Evolutionary conservation across 2,113 vertebrate genomes (phyloP).

Genomic region (Proterorhinus semilunaris): DNA sequence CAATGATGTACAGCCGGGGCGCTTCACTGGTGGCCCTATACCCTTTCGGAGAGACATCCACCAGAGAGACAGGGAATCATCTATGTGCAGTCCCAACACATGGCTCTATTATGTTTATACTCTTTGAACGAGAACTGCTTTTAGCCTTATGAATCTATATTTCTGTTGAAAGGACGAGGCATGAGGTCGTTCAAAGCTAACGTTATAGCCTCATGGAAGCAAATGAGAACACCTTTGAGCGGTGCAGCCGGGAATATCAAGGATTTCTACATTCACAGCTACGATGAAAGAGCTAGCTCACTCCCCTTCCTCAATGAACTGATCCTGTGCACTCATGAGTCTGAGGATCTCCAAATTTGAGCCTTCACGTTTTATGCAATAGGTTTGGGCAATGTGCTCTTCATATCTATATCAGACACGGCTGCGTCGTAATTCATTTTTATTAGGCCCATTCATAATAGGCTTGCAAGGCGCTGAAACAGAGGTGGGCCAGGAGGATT

Average conservation of each 20-base stretch:
- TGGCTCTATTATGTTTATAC: constrained; percentile 49
- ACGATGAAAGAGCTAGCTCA: constrained; percentile 70
- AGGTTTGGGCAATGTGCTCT: constrained; percentile 67
- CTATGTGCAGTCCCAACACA: constrained; percentile 21
- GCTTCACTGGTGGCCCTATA: constrained; percentile 52
- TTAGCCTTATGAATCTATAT: constrained; percentile 69
- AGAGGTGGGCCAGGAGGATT: constrained; percentile 69
- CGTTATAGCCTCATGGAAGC: constrained; percentile 43
- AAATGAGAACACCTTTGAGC: constrained; percentile 49
- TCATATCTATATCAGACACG: constrained; percentile 69
- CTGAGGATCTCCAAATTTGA: constrained; percentile 55
- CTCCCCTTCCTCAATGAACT: constrained; percentile 57
- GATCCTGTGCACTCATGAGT: constrained; percentile 56
- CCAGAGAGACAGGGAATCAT: constrained; percentile 49
- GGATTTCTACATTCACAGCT: constrained; percentile 62
- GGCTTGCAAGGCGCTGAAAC: constrained; percentile 73
- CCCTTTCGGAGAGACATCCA: constrained; percentile 40
- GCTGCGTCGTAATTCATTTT: constrained; percentile 74
- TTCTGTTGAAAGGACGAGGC: constrained; percentile 63
- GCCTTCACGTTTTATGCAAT: constrained; percentile 56
- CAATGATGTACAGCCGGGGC: constrained; percentile 69
- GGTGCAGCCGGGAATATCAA: constrained; percentile 61
- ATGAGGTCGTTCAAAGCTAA: constrained; percentile 69
- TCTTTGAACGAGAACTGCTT: constrained; percentile 53
- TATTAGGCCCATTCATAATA: constrained; percentile 74